Base-by-base conservation (phyloP, 2,797 vertebrate species). In the Smutsia temminckii region DNA sequence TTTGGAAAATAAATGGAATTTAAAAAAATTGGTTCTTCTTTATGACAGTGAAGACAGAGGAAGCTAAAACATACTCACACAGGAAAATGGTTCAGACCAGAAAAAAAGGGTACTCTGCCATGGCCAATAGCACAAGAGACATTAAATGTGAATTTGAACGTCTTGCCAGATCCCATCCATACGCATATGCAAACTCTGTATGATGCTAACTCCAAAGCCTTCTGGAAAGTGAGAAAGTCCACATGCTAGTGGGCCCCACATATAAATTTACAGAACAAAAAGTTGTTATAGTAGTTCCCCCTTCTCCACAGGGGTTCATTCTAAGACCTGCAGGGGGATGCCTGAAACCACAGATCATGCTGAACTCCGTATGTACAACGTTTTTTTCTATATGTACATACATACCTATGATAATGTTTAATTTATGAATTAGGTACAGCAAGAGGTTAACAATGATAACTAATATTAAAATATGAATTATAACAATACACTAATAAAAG, bases 1-100 rank as follows among this genome's bases (percentile, higher is more conserved):
- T 75, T 86, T 88, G 53, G 53, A 95, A 92, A 92, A 37, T 23
- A 85, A 92, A 66, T 53, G 29, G 5, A 59, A 37, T 74, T 94
- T 78, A 90, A 18, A 18, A 75, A 83, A 81, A 86, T 71, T 85
- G 16, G 16, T 71, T 14, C 5, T 32, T 80, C 34, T 91, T 95
- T 72, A 32, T 83, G 42, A 42, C 25, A 93, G 25, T 61, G 51
- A 89, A 81, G 29, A 90, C 51, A 80, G 37, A 72, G 4, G 13
- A 81, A 83, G 68, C 83, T 71, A 83, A 92, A 79, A 69, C 21
- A 29, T 40, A 57, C 40, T 92, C 66, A 68, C 3, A 91, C 3
- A 93, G 27, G 37, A 75, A 92, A 93, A 71, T 75, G 8, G 46
- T 63, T 16, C 16, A 68, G 55, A 4, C 34, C 29, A 32, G 29